These are phyloP conservation scores for Triplophysa dalaica DNA, from an alignment of 2,113 vertebrate genomes.

Conservation along the genomic window DNA sequence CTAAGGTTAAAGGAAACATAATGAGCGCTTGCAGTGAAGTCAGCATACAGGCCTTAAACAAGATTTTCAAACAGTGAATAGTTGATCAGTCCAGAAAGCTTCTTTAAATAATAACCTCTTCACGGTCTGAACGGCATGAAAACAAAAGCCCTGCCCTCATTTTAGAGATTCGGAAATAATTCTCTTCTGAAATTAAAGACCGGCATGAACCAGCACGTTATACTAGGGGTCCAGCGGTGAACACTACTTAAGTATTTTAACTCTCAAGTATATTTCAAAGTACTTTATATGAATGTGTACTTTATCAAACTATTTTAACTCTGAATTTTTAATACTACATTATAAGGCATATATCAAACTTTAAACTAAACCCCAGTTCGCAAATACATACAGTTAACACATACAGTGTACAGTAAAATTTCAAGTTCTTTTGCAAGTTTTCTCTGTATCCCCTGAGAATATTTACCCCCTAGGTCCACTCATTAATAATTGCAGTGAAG, in stretches of 20 bases:
- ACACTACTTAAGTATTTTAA: too few species aligned
- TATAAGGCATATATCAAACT: too few species aligned
- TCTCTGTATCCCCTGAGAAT: not conserved
- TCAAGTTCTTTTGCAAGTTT: not conserved
- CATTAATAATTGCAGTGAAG: slow-evolving; percentile 17
- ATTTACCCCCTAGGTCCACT: slow-evolving; percentile 14
- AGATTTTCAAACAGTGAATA: not conserved
- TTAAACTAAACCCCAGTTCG: too few species aligned
- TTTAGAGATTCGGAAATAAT: not conserved
- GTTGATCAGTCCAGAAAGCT: not conserved
- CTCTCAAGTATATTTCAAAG: too few species aligned
- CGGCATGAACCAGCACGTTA: too few species aligned
- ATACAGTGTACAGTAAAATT: not conserved
- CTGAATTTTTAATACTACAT: too few species aligned
- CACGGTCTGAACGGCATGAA: not conserved
- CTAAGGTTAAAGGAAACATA: slow-evolving; percentile 11
- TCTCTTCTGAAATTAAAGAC: too few species aligned
- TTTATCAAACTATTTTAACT: too few species aligned
- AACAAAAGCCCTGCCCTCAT: not conserved
- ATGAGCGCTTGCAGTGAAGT: not conserved
- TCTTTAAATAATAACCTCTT: not conserved
- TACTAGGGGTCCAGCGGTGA: too few species aligned
- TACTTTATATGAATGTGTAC: too few species aligned
- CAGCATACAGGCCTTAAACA: not conserved
- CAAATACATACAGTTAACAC: too few species aligned